These are phyloP conservation scores for Bimastos eiseni DNA, from an alignment of 2,888 invertebrate genomes.

Conservation along the genomic window DNA sequence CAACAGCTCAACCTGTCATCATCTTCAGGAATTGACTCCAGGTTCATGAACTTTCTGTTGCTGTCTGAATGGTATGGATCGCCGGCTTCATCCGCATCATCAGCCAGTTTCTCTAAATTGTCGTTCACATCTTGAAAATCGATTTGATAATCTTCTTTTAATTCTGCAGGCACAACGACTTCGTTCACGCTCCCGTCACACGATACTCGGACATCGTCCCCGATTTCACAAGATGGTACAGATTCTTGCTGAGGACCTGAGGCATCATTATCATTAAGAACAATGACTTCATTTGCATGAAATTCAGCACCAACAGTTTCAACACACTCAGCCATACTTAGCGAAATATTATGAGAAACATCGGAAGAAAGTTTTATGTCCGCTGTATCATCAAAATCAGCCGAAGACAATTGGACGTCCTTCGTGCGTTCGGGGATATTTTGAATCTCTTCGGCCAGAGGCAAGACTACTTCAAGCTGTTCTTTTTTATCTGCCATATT, in stretches of 20 bases:
- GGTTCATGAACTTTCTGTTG: neutral
- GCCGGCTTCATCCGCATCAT: neutral
- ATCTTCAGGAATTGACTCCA: conserved; percentile 13
- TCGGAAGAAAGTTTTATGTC: neutral
- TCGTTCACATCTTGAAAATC: neutral
- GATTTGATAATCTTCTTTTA: neutral
- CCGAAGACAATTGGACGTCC: neutral
- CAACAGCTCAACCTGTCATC: neutral
- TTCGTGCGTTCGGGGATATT: neutral
- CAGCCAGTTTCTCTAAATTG: neutral
- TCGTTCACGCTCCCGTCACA: neutral
- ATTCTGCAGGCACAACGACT: neutral
- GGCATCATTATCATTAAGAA: neutral
- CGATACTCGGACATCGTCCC: neutral
- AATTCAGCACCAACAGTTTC: neutral
- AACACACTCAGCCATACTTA: neutral
- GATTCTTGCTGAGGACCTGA: neutral
- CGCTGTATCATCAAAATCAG: neutral
- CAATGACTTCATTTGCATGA: neutral
- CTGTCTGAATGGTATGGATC: neutral
- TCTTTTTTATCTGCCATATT: neutral
- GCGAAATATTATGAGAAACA: neutral
- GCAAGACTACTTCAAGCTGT: neutral
- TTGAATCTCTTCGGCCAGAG: neutral
- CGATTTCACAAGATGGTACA: neutral